A percentile compares a stretch with the other conserved stretches of the same genome.
These are phyloP conservation scores for Dysdera silvatica DNA, from an alignment of 1,140 invertebrate genomes.

Conservation along the genomic window DNA sequence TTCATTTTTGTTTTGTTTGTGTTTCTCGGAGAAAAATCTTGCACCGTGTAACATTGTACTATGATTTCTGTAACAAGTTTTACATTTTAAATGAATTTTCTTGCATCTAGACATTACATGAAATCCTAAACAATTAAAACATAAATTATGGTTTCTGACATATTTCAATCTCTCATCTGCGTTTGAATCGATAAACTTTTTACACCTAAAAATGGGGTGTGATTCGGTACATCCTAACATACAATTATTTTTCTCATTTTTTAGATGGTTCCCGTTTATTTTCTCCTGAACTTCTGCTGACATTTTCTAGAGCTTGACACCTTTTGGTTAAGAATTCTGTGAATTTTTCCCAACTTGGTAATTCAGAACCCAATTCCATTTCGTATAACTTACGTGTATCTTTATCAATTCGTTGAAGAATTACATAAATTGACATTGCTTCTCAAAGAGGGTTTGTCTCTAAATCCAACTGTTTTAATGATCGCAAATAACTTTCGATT, in stretches of 20 bases:
- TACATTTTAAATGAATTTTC: background rate
- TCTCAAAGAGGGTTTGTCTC: background rate
- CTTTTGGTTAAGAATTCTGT: background rate
- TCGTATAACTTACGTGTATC: background rate
- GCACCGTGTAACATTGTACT: no score
- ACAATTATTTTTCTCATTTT: background rate
- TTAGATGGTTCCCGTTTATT: background rate
- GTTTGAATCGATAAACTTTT: conserved; percentile 18
- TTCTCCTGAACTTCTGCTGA: background rate
- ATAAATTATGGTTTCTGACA: background rate
- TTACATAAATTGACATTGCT: background rate
- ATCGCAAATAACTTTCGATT: no score
- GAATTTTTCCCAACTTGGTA: background rate
- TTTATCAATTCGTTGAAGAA: conserved; percentile 16
- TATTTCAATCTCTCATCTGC: background rate
- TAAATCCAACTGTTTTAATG: no score
- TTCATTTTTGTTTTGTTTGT: no score
- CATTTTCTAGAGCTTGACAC: background rate
- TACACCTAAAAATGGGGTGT: conserved; percentile 9
- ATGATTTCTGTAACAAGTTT: no score
- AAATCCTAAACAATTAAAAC: background rate
- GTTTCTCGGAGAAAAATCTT: no score
- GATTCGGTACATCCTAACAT: conserved; percentile 3
- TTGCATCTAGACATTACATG: background rate
- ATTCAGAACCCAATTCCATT: background rate